Percentiles rank a stretch among this genome's conserved stretches.
Conservation (phyloP, 2,888 invertebrate genomes). For the Tipula confusa region DNA sequence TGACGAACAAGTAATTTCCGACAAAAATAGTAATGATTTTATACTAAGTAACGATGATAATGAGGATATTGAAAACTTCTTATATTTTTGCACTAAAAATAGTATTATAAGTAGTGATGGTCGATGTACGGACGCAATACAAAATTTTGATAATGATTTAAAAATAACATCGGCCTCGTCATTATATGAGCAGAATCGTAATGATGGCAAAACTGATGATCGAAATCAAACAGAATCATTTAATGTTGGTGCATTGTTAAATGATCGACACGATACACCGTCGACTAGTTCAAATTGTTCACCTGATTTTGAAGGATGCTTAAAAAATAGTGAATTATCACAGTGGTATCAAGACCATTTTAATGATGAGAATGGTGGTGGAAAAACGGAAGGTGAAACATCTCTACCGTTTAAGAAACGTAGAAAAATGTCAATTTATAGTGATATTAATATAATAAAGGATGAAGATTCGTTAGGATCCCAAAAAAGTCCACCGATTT, state of each 20-base stretch:
- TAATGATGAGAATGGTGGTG: constrained; percentile 21
- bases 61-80: constrained; percentile 28
- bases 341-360: constrained; percentile 33
- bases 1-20: background rate
- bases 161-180: constrained; percentile 4
- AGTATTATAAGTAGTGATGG: background rate
- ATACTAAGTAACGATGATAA: background rate
- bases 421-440: constrained; percentile 35
- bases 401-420: constrained; percentile 36
- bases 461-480: constrained; percentile 34
- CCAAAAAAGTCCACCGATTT: constrained; percentile 8
- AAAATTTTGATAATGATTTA: constrained; percentile 20
- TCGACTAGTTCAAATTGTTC: constrained; percentile 17
- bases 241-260: background rate
- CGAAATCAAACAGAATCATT: background rate
- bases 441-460: constrained; percentile 33
- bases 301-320: background rate
- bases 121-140: background rate
- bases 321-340: background rate
- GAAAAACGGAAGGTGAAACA: constrained; percentile 34
- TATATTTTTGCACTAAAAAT: constrained; percentile 29
- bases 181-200: background rate
- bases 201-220: background rate
- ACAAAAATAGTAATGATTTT: background rate
- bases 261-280: background rate